Conservation (phyloP, 2,888 invertebrate genomes). For the Leptopterna dolabrata region DNA sequence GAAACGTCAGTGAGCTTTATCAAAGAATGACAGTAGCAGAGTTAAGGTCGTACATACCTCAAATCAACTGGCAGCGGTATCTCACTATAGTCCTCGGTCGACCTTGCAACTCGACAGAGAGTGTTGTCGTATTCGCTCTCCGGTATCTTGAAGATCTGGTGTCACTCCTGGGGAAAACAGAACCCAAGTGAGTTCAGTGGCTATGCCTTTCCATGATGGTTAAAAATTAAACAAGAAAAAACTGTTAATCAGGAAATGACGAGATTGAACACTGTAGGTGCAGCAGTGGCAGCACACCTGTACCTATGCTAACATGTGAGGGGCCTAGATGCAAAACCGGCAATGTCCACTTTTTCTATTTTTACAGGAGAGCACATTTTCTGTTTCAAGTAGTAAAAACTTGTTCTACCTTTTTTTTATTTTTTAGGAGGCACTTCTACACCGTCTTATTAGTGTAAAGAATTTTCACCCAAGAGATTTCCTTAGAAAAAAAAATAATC, state of each 20-base stretch:
- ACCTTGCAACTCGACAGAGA: conserved; percentile 73
- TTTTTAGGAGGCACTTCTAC: too few relatives aligned
- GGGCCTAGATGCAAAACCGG: too few relatives aligned
- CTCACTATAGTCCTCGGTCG: conserved; percentile 77
- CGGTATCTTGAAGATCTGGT: conserved; percentile 78
- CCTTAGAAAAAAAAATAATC: too few relatives aligned
- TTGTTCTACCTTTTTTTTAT: too few relatives aligned
- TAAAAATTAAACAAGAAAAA: neutral
- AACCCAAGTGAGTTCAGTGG: conserved; percentile 64
- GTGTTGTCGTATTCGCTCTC: conserved; percentile 80
- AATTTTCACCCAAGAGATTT: too few relatives aligned
- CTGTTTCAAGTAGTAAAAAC: too few relatives aligned
- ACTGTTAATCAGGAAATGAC: neutral
- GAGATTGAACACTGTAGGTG: too few relatives aligned
- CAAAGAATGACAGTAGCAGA: conserved; percentile 80
- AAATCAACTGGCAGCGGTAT: conserved; percentile 80
- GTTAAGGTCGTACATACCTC: conserved; percentile 75
- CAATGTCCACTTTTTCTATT: too few relatives aligned
- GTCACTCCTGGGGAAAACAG: conserved; percentile 70
- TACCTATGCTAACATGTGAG: too few relatives aligned
- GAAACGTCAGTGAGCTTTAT: conserved; percentile 87
- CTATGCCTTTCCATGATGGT: neutral
- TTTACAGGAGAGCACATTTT: too few relatives aligned
- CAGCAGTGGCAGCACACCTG: too few relatives aligned
- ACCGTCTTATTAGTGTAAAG: too few relatives aligned